These are phyloP conservation scores for Pseudopleuronectes americanus DNA, from an alignment of 2,797 vertebrate genomes.

Conservation along the genomic window DNA sequence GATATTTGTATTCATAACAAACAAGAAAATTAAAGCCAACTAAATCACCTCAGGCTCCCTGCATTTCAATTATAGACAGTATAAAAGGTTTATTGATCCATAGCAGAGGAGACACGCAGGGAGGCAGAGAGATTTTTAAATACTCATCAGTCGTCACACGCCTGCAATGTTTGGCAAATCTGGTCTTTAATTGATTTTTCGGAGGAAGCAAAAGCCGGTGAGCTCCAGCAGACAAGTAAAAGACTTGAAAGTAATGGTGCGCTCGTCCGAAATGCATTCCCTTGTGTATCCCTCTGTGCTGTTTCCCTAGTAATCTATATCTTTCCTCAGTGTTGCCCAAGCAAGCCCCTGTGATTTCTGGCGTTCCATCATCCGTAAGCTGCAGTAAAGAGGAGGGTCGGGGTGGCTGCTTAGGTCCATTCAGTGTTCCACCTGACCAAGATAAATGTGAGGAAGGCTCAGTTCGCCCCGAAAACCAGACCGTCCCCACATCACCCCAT, in stretches of 20 bases:
- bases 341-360: constrained; percentile 24
- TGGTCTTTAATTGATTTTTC: constrained; percentile 65
- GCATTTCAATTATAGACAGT: constrained; percentile 70
- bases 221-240: constrained; percentile 37
- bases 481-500: constrained; percentile 1
- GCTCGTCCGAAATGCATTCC: constrained; percentile 27
- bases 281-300: constrained; percentile 9
- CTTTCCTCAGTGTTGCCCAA: not conserved
- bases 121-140: constrained; percentile 68
- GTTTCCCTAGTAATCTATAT: constrained; percentile 37
- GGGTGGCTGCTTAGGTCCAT: constrained; percentile 36
- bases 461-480: constrained; percentile 42
- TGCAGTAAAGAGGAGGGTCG: constrained; percentile 25
- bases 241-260: constrained; percentile 28
- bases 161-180: constrained; percentile 54
- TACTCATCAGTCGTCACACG: constrained; percentile 64
- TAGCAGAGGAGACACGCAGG: constrained; percentile 53
- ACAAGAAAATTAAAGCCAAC: constrained; percentile 66
- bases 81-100: constrained; percentile 75
- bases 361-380: constrained; percentile 52
- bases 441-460: constrained; percentile 57
- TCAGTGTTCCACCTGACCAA: constrained; percentile 50
- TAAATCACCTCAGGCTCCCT: constrained; percentile 64
- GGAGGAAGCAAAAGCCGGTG: constrained; percentile 19
- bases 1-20: constrained; percentile 69